Conservation (phyloP, 2,113 vertebrate genomes). For the Nycticorax nycticorax region DNA sequence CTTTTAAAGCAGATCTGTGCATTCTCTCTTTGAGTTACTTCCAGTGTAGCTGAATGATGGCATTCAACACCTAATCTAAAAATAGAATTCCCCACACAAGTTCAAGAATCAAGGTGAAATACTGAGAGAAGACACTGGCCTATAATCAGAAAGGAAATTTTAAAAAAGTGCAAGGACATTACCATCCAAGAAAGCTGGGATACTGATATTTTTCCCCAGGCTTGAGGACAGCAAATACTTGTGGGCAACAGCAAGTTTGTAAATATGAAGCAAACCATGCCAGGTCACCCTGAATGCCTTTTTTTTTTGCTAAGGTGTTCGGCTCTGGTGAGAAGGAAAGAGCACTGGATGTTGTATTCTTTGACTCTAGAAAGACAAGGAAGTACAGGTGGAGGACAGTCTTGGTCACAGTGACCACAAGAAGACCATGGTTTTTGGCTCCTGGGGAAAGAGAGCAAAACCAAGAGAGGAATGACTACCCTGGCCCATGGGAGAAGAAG, state of each 20-base stretch:
- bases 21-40: not conserved
- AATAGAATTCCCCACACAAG: not conserved
- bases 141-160: not conserved
- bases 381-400: not conserved
- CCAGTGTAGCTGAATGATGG: not conserved
- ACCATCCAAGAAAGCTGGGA: not conserved
- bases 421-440: not conserved
- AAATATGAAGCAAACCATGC: not conserved
- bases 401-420: not conserved
- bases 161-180: not conserved
- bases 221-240: not conserved
- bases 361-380: not conserved
- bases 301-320: not conserved
- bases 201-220: not conserved
- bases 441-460: not conserved
- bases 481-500: not conserved
- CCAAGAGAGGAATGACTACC: not conserved
- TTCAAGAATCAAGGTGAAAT: not conserved
- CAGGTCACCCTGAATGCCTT: accelerated
- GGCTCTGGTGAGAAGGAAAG: not conserved
- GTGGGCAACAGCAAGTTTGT: not conserved
- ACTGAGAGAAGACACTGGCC: not conserved
- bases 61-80: not conserved
- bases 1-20: not conserved
- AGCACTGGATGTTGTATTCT: not conserved